These are phyloP conservation scores for Hypanus sabinus DNA, from an alignment of 2,113 vertebrate species.

Conservation along the genomic window DNA sequence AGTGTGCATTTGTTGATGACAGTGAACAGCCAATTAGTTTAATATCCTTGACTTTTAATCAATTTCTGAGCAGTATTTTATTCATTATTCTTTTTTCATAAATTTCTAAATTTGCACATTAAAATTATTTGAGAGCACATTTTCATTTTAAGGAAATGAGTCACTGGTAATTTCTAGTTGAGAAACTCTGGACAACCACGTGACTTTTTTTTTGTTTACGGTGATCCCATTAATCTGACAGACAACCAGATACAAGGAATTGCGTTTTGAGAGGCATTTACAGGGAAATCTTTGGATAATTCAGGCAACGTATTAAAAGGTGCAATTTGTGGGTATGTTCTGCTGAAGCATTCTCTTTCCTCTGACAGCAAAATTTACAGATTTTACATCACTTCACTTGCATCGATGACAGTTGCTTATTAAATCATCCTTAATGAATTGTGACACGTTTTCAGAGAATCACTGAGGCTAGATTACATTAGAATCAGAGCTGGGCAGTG, in stretches of 20 bases:
- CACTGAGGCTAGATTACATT: neutral
- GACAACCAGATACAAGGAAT: neutral
- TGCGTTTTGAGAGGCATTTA: neutral
- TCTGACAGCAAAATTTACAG: neutral
- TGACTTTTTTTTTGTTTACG: neutral
- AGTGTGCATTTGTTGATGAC: neutral
- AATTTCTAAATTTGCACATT: constrained; percentile 2
- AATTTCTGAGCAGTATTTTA: neutral
- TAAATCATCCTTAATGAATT: neutral
- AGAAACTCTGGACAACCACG: neutral
- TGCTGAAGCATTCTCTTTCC: neutral
- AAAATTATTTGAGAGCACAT: neutral
- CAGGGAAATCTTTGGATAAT: neutral
- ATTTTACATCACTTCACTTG: neutral
- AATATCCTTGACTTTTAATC: constrained; percentile 7
- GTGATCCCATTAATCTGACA: neutral
- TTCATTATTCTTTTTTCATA: neutral
- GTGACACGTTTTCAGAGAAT: neutral
- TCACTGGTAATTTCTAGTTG: neutral
- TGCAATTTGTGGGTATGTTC: neutral
- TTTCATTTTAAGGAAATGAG: neutral
- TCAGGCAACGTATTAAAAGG: neutral
- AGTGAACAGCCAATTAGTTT: neutral
- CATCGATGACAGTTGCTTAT: neutral
- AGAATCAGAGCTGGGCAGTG: too few relatives aligned